A percentile compares a stretch with the other conserved stretches of the same genome.
Conservation (phyloP, 2,113 vertebrate species). For the Phalacrocorax aristotelis region DNA sequence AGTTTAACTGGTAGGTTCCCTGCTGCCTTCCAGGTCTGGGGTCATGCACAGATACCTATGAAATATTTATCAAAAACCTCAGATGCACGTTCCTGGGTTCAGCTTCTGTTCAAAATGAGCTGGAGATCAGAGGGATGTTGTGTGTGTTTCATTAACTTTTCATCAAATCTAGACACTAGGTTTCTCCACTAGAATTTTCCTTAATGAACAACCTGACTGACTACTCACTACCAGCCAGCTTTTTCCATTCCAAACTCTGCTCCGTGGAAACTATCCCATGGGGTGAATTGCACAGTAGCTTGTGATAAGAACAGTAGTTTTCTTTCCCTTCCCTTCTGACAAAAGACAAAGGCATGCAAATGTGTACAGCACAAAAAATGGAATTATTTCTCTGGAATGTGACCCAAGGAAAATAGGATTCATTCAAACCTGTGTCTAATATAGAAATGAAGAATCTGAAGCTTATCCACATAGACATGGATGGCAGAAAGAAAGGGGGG, state of each 20-base stretch:
- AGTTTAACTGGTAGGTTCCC: neutral
- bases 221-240: neutral
- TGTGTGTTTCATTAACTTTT: slow-evolving; percentile 31
- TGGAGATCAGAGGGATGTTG: slow-evolving; percentile 23
- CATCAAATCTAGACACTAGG: neutral
- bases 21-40: neutral
- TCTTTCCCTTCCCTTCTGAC: neutral
- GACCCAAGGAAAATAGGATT: neutral
- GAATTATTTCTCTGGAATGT: neutral
- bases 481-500: neutral
- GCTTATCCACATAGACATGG: neutral
- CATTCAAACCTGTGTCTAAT: neutral
- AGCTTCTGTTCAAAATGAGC: slow-evolving; percentile 27
- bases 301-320: neutral
- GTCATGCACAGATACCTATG: neutral
- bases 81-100: neutral
- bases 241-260: neutral
- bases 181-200: slow-evolving; percentile 9
- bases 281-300: neutral
- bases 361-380: neutral
- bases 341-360: neutral
- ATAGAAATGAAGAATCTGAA: neutral
- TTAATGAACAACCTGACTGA: slow-evolving; percentile 1
- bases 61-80: slow-evolving; percentile 37
- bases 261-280: neutral